Base-by-base conservation (phyloP, 2,797 vertebrate genomes). In the Ispidina picta region DNA sequence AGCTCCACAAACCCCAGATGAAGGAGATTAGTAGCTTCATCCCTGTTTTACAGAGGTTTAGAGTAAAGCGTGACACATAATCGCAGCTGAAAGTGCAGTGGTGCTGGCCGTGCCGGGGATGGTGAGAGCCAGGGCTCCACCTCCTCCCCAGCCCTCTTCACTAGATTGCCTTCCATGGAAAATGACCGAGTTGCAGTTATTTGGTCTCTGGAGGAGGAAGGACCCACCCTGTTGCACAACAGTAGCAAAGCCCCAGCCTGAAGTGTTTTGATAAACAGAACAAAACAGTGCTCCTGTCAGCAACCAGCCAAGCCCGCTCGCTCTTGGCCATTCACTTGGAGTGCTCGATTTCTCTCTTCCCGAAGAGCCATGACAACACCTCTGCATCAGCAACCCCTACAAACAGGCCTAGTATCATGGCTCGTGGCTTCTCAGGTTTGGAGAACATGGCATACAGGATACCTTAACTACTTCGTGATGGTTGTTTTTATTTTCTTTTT, bases 21-120 rank as follows among this genome's bases (percentile, higher is more conserved):
- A 93, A 96, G 84, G 33, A 93, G 94, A 94, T 92, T 79, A 93
- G 89, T 26, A 84, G 83, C 81, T 91, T 88, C 85, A 90, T 72
- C 92, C 89, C 87, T 8, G 63, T 95, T 92, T 89, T 77, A 91
- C 54, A 86, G 83, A 84, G 86, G 65, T 92, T 92, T 91, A 87
- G 76, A 74, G 59, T 48, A 13, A 83, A 88, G 72, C 5, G 60
- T 77, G 83, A 73, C 92, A 89, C 44, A 80, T 19, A 59, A 75
- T 54, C 83, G 35, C 83, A 84, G 85, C 83, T 25, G 63, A 68
- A 62, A 88, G 77, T 3, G 44, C 71, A 54, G 83, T 29, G 3
- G 70, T 26, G 76, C 71, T 26, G 41, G 41, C 68, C 0, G 4
- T 29, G 52, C 70, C 5, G 5, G n/a, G 28, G 41, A 41, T 20